These are phyloP conservation scores for Fistularia tabacaria DNA, from an alignment of 2,797 vertebrate species.

Conservation along the genomic window DNA sequence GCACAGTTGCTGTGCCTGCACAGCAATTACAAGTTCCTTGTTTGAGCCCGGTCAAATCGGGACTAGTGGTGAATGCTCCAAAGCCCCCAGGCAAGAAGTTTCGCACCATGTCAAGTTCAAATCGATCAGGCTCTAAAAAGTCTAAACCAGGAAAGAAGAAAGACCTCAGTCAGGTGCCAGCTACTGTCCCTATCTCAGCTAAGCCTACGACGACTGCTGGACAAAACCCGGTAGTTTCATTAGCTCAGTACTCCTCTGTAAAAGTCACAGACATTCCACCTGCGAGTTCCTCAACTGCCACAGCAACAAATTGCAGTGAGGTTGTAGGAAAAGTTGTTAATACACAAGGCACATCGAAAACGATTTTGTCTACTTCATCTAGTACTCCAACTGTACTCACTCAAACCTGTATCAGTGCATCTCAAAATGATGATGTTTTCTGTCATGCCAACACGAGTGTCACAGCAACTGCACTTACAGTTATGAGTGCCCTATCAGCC, in stretches of 20 bases:
- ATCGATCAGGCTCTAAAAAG: conserved; percentile 78
- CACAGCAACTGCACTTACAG: conserved; percentile 23
- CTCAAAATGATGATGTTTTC: conserved; percentile 32
- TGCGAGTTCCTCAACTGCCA: conserved; percentile 34
- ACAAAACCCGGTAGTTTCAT: conserved; percentile 32
- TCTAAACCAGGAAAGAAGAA: conserved; percentile 74
- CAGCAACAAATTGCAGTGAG: conserved; percentile 16
- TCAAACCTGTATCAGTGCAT: conserved; percentile 25
- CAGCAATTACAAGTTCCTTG: conserved; percentile 48
- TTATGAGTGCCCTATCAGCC: conserved; percentile 14
- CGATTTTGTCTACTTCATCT: conserved; percentile 40
- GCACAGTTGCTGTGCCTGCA: conserved; percentile 46
- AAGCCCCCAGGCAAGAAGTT: conserved; percentile 65
- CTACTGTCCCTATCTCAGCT: conserved; percentile 32
- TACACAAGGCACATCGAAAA: conserved; percentile 42
- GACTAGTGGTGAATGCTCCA: conserved; percentile 38
- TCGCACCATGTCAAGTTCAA: conserved; percentile 65
- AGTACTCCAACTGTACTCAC: conserved; percentile 22
- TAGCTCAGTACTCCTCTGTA: conserved; percentile 26
- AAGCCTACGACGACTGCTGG: conserved; percentile 32
- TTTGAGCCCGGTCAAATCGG: conserved; percentile 46
- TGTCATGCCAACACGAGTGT: conserved; percentile 19
- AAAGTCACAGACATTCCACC: conserved; percentile 34
- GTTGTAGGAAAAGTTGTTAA: conserved; percentile 23
- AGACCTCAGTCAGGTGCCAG: conserved; percentile 37